Evolutionary conservation across 1,140 invertebrate species (phyloP).

Genomic region (Pogonognathellus flavescens): DNA sequence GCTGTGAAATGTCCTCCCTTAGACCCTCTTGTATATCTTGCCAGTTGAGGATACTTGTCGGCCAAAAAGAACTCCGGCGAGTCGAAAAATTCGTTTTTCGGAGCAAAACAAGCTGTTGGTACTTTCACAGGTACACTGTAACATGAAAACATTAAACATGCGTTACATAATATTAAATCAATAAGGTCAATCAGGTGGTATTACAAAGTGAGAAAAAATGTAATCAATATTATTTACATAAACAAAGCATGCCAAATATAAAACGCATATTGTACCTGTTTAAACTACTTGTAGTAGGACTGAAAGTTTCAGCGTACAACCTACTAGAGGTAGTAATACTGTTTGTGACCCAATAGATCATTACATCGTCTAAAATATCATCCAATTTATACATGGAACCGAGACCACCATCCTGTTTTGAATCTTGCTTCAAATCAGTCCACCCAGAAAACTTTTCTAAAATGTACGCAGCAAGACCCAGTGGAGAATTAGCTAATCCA

Average conservation of each 20-base stretch:
- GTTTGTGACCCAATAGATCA: constrained; percentile 73
- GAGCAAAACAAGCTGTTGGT: constrained; percentile 69
- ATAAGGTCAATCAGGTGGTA: neutral
- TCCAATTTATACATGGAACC: constrained; percentile 72
- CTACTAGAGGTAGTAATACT: constrained; percentile 71
- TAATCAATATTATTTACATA: neutral
- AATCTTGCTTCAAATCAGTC: constrained; percentile 69
- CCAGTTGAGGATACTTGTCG: constrained; percentile 50
- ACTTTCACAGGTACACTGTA: constrained; percentile 69
- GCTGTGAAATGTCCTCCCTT: constrained; percentile 52
- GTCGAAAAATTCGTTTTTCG: neutral
- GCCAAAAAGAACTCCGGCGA: neutral
- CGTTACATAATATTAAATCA: neutral
- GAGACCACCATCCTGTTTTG: constrained; percentile 71
- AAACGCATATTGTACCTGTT: neutral
- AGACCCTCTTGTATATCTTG: neutral
- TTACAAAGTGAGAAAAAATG: neutral
- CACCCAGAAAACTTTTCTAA: constrained; percentile 75
- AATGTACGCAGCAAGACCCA: constrained; percentile 74
- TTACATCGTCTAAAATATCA: constrained; percentile 74
- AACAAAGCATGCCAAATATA: neutral
- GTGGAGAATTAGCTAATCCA: constrained; percentile 67
- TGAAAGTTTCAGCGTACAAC: constrained; percentile 72
- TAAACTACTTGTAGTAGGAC: neutral
- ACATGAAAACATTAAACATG: neutral